Evolutionary conservation across 2,113 vertebrate species (phyloP), one percentile per base, ranked within the genome.

Genomic region (Alaudala cheleensis): DNA sequence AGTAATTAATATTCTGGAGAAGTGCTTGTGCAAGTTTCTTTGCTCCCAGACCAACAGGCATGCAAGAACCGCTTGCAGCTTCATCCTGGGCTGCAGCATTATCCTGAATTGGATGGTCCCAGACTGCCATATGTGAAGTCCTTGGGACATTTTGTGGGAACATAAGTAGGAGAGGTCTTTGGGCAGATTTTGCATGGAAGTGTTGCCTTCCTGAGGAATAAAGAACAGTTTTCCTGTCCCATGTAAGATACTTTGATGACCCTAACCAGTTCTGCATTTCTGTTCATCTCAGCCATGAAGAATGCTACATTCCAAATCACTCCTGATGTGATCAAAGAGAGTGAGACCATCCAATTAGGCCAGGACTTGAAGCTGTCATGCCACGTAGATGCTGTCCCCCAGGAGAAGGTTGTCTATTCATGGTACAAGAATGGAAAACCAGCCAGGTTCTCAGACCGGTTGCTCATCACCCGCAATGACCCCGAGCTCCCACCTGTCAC

Each of bases 271-370:
- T 81, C 82, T 54, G 45, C 44, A 51, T 70, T 86, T 95, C 37
- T 86, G 12, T 93, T 81, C 54, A 28, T 80, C 61, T 45, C 85
- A 99, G 99, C 98, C 44, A 99, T 99, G 99, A 98, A 96, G 97
- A 99, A 99, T 18, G 97, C 99, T 94, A 99, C 99, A 0, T 99
- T 99, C 98, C 99, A 99, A 95, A 99, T 99, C 92, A 99, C 99
- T 4, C 99, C 99, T 2, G 99, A 99, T 66, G 98, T 99, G 93
- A 99, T 99, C 98, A 99, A 99, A 96, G 99, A 99, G 96, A 99
- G 99, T 0, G 99, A 99, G 97, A 99, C 98, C 96, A 99, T 99
- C 96, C 99, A 99, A 94, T 98, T 99, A 97, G 99, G 98, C 50
- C 99, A 99, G 56, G 99, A 99, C 96, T 98, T 99, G 97, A 99